Base-by-base conservation (phyloP, 2,113 vertebrate genomes). In the Phodopus roborovskii region DNA sequence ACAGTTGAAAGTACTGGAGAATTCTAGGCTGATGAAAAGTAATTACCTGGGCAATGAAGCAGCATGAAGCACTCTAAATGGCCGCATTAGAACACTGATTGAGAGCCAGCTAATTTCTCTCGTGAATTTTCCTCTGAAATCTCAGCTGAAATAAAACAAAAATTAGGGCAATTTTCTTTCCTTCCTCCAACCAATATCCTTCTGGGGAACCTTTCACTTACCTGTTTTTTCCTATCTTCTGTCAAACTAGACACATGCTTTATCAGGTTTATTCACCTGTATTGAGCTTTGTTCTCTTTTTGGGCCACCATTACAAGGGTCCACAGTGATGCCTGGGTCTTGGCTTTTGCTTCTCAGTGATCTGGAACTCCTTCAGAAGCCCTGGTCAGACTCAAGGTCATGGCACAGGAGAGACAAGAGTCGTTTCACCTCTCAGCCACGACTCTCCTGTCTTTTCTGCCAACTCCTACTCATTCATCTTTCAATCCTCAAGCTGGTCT, bases 21-120 rank as follows among this genome's bases (percentile, higher is more conserved):
- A 92, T 96, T 97, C 92, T 94, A 96, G 74, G 97, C 89, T 90
- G 89, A 94, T 87, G 97, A 86, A 83, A 97, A 97, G 96, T 96
- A 95, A 98, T 97, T 97, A 95, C 96, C 93, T 0, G 94, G 78
- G n/a, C 96, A 96, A 83, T 93, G 62, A 42, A 79, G 73, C 74
- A 93, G 71, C 88, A 20, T 89, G 86, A 95, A 95, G 66, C n/a
- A 36, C 68, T 81, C 93, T 30, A 94, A 82, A 24, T 94, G 82
- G 81, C 85, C 26, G 53, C 42, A 96, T n/a, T 6, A 96, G 92
- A 97, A 77, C 90, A 82, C 94, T 96, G 95, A 96, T 93, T 96
- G 94, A 95, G 94, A 95, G 71, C 86, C 81, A 83, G 96, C 77
- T 87, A 48, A 94, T 98, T 97, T 96, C 45, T 96, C 79, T 26